Evolutionary conservation across 2,888 invertebrate genomes (phyloP).

Genomic region (Cyclophora albipunctata): DNA sequence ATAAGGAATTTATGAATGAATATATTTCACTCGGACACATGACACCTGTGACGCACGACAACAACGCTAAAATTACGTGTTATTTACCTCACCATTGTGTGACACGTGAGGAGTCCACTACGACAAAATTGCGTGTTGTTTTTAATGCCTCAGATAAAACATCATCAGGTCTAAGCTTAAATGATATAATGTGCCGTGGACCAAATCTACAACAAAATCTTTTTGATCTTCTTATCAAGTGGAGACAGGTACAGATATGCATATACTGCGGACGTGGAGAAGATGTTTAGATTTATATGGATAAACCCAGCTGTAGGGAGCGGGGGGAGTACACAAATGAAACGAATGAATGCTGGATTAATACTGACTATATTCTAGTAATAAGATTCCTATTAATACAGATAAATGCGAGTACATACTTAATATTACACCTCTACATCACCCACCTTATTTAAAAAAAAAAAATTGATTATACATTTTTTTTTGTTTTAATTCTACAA

Average conservation of each 20-base stretch:
- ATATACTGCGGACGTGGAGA: slow-evolving; percentile 19
- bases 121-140: slow-evolving; percentile 16
- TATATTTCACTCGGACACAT: background rate
- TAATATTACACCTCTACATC: too few species aligned
- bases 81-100: slow-evolving; percentile 18
- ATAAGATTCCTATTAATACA: too few species aligned
- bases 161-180: slow-evolving; percentile 12
- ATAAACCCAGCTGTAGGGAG: too few species aligned
- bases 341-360: too few species aligned
- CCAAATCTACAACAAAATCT: slow-evolving; percentile 16
- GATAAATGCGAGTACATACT: too few species aligned
- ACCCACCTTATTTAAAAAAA: too few species aligned
- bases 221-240: slow-evolving; percentile 9
- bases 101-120: slow-evolving; percentile 10
- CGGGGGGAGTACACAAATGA: too few species aligned
- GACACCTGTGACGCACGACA: too few species aligned
- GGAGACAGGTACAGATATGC: slow-evolving; percentile 17
- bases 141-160: slow-evolving; percentile 19
- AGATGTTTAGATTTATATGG: slow-evolving; percentile 17
- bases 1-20: background rate
- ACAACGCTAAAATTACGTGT: too few species aligned
- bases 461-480: too few species aligned
- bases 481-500: too few species aligned
- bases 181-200: slow-evolving; percentile 18
- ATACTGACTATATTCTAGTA: too few species aligned